Base-by-base conservation (phyloP, 2,797 vertebrate genomes). In the Leuciscus waleckii region DNA sequence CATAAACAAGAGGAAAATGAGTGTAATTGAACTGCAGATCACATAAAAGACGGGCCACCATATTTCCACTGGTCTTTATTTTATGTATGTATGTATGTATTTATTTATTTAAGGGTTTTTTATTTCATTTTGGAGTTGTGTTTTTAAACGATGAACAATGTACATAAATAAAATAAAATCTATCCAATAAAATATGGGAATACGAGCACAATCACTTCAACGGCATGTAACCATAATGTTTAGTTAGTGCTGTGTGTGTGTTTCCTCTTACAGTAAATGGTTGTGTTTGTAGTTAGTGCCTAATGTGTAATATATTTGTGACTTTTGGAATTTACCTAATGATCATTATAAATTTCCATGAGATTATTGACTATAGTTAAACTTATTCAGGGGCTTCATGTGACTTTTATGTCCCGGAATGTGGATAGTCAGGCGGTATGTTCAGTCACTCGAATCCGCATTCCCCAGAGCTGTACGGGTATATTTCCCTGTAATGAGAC, bases 401-500 rank as follows among this genome's bases (percentile, higher is more conserved):
- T 11, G 56, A 75, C 16, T 41, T 77, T 23, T 51, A 14, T 54
- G 74, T 11, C 19, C 16, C 54, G 70, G 70, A 76, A 77, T 71
- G 77, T 78, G 73, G 23, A 26, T 79, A 13, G 35, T 56, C 79
- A 79, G 68, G 78, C 56, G 58, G 29, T 6, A 11, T 26, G 26
- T 63, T 74, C 81, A 65, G 19, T 19, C 35, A 41, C 56, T 81
- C 37, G 17, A 58, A 75, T 79, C 68, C 79, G 68, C 51, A 63
- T 74, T 86, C 58, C 56, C 29, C 58, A 79, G 58, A 13, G 32
- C 17, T 71, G 26, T 35, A 37, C 37, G 1, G 7, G 67, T 46
- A 32, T 56, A 56, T 82, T 77, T 78, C 26, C 74, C n/a, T 73
- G 17, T 71, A 78, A 70, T 78, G 56, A 82, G 41, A 23, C 37